phyloP scores from a whole-genome alignment of 1,140 invertebrate species.

The Trichonephila clavata region DNA sequence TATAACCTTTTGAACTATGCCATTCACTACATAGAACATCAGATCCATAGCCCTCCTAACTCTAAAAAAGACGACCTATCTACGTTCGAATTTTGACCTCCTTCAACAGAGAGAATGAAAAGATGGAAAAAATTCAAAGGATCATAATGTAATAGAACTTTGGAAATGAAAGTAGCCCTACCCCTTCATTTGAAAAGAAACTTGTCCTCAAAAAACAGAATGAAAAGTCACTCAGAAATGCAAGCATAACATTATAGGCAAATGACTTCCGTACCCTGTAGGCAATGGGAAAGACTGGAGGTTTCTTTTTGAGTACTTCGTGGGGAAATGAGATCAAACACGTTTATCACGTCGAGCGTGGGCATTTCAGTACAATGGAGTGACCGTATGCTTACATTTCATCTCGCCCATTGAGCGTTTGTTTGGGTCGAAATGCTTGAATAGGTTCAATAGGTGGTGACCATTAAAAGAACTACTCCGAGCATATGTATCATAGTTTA shows the following conservation, averaged over 20 bases:
- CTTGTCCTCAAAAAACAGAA: neutral
- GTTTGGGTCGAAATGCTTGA: neutral
- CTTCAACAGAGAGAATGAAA: too few relatives aligned
- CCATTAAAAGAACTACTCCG: too few relatives aligned
- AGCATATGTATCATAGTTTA: too few relatives aligned
- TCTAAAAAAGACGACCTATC: too few relatives aligned
- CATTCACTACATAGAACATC: too few relatives aligned
- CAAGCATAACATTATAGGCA: neutral
- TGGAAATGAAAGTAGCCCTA: too few relatives aligned
- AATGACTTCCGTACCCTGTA: neutral
- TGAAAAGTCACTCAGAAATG: neutral
- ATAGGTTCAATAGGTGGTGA: neutral
- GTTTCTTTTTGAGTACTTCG: neutral
- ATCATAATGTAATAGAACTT: too few relatives aligned
- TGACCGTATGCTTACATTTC: neutral
- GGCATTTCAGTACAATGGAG: neutral
- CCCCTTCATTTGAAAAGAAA: too few relatives aligned
- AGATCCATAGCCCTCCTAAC: too few relatives aligned
- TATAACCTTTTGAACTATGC: too few relatives aligned
- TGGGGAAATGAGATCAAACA: neutral
- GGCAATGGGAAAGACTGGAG: neutral
- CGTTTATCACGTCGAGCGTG: neutral
- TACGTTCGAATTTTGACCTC: too few relatives aligned
- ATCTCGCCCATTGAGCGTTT: neutral
- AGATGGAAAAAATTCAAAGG: too few relatives aligned